Percentiles rank a stretch among this genome's conserved stretches.
Conservation (phyloP, 2,113 vertebrate genomes). For the Xiphias gladius region DNA sequence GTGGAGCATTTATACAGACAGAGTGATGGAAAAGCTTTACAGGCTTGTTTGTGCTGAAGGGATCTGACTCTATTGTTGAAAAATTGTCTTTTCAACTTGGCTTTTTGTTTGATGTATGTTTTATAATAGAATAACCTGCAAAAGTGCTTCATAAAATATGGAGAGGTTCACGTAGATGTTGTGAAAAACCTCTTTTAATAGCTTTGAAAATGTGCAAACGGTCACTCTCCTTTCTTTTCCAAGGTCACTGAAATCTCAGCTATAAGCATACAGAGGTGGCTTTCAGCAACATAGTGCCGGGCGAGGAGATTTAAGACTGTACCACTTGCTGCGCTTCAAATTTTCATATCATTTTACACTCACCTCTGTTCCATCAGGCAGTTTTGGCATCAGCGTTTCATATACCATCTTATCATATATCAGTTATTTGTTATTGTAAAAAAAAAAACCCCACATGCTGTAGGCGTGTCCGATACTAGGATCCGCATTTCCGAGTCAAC, state of each 20-base stretch:
- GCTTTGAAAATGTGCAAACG: conserved; percentile 5
- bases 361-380: conserved; percentile 28
- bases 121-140: not conserved
- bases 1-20: conserved; percentile 11
- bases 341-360: conserved; percentile 26
- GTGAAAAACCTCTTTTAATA: conserved; percentile 29
- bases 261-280: conserved; percentile 29
- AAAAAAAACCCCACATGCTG: conserved; percentile 19
- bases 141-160: conserved; percentile 20
- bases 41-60: conserved; percentile 20
- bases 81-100: not conserved
- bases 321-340: conserved; percentile 15
- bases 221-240: conserved; percentile 24
- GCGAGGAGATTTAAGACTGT: conserved; percentile 22
- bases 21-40: conserved; percentile 30
- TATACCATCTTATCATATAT: too few relatives aligned
- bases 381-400: conserved; percentile 49
- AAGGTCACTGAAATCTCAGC: conserved; percentile 39
- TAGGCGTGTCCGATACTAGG: not conserved
- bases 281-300: conserved; percentile 22
- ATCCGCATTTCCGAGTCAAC: conserved; percentile 31
- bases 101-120: conserved; percentile 38
- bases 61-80: conserved; percentile 6
- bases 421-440: conserved; percentile 59
- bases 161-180: conserved; percentile 30